phyloP scores from a whole-genome alignment of 2,888 invertebrate genomes.

The Philonicus albiceps region DNA sequence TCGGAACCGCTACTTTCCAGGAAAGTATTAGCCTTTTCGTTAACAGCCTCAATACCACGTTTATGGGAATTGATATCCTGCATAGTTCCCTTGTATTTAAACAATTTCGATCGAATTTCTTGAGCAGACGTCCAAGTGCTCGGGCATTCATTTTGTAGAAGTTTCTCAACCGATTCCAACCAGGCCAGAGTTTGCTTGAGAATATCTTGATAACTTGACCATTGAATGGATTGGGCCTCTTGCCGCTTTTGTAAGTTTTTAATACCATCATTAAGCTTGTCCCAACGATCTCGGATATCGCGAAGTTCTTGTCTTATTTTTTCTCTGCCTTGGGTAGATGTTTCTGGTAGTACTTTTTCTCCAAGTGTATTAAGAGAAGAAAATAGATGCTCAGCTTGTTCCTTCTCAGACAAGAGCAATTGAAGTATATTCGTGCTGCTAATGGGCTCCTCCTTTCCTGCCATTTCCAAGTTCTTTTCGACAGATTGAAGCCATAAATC shows the following conservation, averaged over 20 bases:
- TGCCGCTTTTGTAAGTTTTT: constrained; percentile 84
- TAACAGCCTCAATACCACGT: constrained; percentile 86
- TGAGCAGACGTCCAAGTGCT: constrained; percentile 79
- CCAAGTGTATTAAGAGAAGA: constrained; percentile 78
- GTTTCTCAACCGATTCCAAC: constrained; percentile 85
- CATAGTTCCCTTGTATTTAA: constrained; percentile 84
- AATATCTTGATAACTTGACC: constrained; percentile 86
- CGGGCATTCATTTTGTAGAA: constrained; percentile 74
- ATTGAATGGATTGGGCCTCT: constrained; percentile 82
- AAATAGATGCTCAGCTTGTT: constrained; percentile 83
- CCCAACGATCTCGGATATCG: constrained; percentile 85
- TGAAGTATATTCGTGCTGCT: constrained; percentile 75
- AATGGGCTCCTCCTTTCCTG: constrained; percentile 73
- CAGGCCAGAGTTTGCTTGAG: constrained; percentile 83
- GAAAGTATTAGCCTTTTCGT: constrained; percentile 83
- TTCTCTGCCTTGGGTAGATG: constrained; percentile 90
- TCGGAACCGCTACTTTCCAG: constrained; percentile 65
- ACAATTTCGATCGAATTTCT: constrained; percentile 82
- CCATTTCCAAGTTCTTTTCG: constrained; percentile 72
- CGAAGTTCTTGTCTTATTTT: constrained; percentile 85
- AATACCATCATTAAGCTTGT: constrained; percentile 83
- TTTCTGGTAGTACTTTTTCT: constrained; percentile 91
- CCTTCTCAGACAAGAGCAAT: constrained; percentile 78
- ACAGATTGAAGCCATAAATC: constrained; percentile 80
- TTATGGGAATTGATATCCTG: constrained; percentile 93